phyloP scores from a whole-genome alignment of 23 tunicate genomes.

The Diplosoma virens region DNA sequence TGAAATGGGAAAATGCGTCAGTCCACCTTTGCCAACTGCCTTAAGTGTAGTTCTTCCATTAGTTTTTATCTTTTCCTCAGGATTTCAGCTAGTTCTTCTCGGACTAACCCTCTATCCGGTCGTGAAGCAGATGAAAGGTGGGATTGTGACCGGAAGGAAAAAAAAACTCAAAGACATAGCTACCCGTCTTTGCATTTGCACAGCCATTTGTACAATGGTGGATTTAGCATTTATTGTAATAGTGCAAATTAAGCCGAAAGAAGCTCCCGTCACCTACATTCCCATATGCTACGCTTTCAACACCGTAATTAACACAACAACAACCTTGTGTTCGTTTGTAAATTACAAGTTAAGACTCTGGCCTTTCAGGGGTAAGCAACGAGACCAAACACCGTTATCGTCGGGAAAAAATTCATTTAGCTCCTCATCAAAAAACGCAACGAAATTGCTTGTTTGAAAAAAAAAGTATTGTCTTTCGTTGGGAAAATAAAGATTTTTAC shows the following conservation, averaged over 20 bases:
- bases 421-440: no score
- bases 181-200: conserved; percentile 33
- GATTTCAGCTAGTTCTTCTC: conserved; percentile 41
- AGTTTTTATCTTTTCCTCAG: conserved; percentile 25
- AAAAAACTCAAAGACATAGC: conserved; percentile 5
- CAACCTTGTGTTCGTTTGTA: conserved; percentile 44
- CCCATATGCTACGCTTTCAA: conserved; percentile 61
- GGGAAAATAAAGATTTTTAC: no score
- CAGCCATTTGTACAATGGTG: conserved; percentile 31
- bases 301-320: conserved; percentile 32
- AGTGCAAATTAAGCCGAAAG: conserved; percentile 2
- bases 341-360: conserved; percentile 35
- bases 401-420: no score
- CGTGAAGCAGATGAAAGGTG: conserved; percentile 25
- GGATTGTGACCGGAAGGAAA: background rate
- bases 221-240: conserved; percentile 30
- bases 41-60: conserved; percentile 19
- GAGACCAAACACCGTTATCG: no score
- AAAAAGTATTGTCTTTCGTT: no score
- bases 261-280: conserved; percentile 37
- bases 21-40: background rate
- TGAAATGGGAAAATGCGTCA: conserved; percentile 16
- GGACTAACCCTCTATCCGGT: conserved; percentile 54
- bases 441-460: no score
- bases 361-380: no score